phyloP scores from a whole-genome alignment of 2,113 vertebrate species.

The Mugil cephalus region DNA sequence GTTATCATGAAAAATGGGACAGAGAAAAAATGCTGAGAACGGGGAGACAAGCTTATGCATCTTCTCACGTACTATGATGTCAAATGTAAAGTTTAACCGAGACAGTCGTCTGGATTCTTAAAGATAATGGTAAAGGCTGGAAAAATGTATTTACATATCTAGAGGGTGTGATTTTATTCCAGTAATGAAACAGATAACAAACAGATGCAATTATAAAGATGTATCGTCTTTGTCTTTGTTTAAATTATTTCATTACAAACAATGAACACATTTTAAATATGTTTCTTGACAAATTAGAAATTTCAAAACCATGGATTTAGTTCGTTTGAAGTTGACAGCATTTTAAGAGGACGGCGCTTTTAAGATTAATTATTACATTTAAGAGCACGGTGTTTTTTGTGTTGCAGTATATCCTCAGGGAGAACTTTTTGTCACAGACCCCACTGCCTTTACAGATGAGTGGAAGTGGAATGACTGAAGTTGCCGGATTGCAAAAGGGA shows the following conservation, averaged over 20 bases:
- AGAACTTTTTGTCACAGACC: conserved; percentile 20
- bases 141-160: too few species aligned
- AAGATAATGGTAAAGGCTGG: too few species aligned
- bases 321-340: neutral
- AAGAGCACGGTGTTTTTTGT: conserved; percentile 19
- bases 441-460: conserved; percentile 24
- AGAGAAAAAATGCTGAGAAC: too few species aligned
- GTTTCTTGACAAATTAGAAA: too few species aligned
- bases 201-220: too few species aligned
- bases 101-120: too few species aligned
- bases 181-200: too few species aligned
- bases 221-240: too few species aligned
- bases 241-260: too few species aligned
- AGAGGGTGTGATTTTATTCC: too few species aligned
- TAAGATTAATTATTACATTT: conserved; percentile 11
- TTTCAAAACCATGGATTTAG: neutral
- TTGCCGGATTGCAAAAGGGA: conserved; percentile 43
- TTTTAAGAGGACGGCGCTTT: conserved; percentile 1
- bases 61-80: neutral
- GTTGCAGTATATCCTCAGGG: conserved; percentile 11
- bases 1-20: neutral
- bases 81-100: neutral
- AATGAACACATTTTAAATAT: too few species aligned
- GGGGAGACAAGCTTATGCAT: too few species aligned
- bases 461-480: conserved; percentile 20